phyloP scores from a whole-genome alignment of 1,140 invertebrate genomes.

The Scylla paramamosain region DNA sequence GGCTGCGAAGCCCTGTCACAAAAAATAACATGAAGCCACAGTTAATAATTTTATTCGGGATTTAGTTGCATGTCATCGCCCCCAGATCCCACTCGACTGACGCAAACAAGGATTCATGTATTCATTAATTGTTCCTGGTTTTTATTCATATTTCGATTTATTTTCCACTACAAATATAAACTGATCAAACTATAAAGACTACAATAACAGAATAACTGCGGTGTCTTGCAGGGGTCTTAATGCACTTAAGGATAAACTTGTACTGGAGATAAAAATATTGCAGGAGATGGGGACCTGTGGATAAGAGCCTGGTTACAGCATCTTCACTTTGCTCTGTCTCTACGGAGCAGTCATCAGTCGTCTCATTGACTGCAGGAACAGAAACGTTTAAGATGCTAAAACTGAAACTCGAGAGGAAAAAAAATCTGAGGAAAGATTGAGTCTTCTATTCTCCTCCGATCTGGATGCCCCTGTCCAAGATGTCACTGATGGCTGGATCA shows the following conservation, averaged over 20 bases:
- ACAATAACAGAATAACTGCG: not conserved
- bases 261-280: not conserved
- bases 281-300: not conserved
- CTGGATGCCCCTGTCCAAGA: too few relatives aligned
- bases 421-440: too few relatives aligned
- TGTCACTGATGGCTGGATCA: too few relatives aligned
- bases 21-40: not conserved
- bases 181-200: not conserved
- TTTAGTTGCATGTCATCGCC: constrained; percentile 13
- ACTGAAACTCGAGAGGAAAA: too few relatives aligned
- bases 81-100: not conserved
- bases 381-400: too few relatives aligned
- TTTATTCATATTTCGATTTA: not conserved
- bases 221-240: not conserved
- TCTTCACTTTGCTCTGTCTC: too few relatives aligned
- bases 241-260: not conserved
- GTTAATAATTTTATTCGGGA: constrained; percentile 1
- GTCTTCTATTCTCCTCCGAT: too few relatives aligned
- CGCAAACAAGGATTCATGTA: not conserved
- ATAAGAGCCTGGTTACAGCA: not conserved
- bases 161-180: not conserved
- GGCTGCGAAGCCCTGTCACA: not conserved
- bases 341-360: too few relatives aligned
- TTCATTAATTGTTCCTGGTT: not conserved
- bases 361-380: too few relatives aligned